Evolutionary conservation across 2,113 vertebrate genomes (phyloP), one percentile per base, ranked within the genome.

Genomic region (Podiceps cristatus): DNA sequence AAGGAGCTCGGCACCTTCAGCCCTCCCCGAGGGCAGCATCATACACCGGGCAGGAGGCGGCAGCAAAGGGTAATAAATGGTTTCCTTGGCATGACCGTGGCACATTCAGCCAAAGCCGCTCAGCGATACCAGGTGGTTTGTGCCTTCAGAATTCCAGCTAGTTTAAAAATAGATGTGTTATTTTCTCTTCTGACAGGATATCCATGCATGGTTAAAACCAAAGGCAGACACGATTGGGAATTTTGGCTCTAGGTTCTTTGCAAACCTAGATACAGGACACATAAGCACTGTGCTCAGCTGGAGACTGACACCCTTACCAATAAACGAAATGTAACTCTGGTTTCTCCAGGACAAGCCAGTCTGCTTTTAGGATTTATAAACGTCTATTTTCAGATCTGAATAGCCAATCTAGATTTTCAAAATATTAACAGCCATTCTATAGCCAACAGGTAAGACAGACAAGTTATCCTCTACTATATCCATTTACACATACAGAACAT

Each of bases 101-200:
- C 95, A 95, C 68, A 28, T 60, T 72, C 71, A 37, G 37, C 78
- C 85, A 92, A 79, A 77, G 92, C 59, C 24, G 53, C 76, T 86
- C 69, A 31, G 93, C 11, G 25, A 94, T 77, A 90, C 85, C 94
- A 67, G 94, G 83, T 60, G 96, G 89, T 88, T 49, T 88, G 96
- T 82, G 76, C 97, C 94, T 91, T 81, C 96, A 91, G 96, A 98
- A 98, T 98, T 98, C 98, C 98, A 98, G 89, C 95, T 31, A 66
- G 84, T 97, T 98, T 99, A 99, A 99, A 99, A 99, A 99, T 99
- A 99, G 99, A 99, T 72, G 97, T 96, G 98, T 97, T 98, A 97
- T 98, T 98, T 98, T 97, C 98, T 97, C 98, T 98, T 98, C 98
- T 99, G 98, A 99, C 99, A 98, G 52, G 95, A 98, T 97, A 97